Conservation (phyloP, 2,113 vertebrate genomes). For the Vicugna pacos region DNA sequence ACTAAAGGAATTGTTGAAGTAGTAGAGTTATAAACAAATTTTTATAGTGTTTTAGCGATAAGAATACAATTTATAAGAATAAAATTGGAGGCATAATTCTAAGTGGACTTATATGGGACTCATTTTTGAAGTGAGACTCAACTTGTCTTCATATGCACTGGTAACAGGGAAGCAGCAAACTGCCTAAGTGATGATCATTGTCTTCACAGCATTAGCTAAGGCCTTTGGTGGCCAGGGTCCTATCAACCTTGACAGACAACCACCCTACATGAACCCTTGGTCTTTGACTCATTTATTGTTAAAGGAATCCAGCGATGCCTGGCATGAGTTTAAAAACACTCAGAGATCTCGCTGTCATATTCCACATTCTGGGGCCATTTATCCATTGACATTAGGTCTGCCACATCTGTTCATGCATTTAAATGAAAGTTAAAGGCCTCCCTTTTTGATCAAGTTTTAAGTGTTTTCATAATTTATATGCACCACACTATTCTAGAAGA, state of each 20-base stretch:
- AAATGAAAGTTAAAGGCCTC: slow-evolving; percentile 84
- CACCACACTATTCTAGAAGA: slow-evolving; percentile 66
- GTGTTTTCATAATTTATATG: slow-evolving; percentile 80
- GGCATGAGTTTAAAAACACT: slow-evolving; percentile 58
- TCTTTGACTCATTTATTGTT: slow-evolving; percentile 38
- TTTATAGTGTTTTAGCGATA: background rate
- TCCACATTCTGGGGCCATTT: slow-evolving; percentile 66
- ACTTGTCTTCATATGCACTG: background rate
- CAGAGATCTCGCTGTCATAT: slow-evolving; percentile 48
- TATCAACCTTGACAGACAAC: background rate
- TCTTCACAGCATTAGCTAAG: background rate
- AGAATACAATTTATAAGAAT: background rate
- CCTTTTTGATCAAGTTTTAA: slow-evolving; percentile 79
- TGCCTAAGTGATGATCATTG: background rate
- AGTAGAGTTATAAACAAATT: background rate
- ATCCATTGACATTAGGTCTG: slow-evolving; percentile 77
- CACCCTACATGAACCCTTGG: background rate
- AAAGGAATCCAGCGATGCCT: background rate
- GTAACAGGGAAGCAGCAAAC: background rate
- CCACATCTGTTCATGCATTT: slow-evolving; percentile 83
- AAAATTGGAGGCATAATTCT: background rate
- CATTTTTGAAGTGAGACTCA: background rate
- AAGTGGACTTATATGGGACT: background rate
- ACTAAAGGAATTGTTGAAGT: background rate
- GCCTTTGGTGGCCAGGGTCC: background rate